Evolutionary conservation across 2,888 invertebrate genomes (phyloP), one percentile per base, ranked within the genome.

Genomic region (Taenaris catops): DNA sequence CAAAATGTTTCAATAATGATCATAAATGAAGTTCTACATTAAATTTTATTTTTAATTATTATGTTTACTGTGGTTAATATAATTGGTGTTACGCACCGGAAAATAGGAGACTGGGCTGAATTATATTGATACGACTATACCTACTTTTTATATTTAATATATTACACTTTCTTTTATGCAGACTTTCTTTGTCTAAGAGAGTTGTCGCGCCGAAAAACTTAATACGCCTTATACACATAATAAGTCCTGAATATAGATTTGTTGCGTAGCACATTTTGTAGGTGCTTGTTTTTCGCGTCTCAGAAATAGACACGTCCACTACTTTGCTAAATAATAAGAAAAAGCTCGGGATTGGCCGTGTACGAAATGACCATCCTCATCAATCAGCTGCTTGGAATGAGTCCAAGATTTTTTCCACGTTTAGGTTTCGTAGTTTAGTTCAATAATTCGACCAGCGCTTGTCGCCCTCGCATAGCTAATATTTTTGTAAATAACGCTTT

Each of bases 291-390:
- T 81, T 84, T 83, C 74, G 70, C 72, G 63, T 75, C 65, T 73
- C 80, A 67, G 58, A 86, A 86, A 86, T 86, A 86, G 84, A 79
- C 65, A 68, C 65, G 71, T 76, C 76, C 72, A 73, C 81, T 75
- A 73, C 72, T 84, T 79, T 69, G 78, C 84, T 84, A 75, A 86
- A 86, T 84, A 86, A 84, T 84, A 86, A 75, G 84, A 86, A 83
- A 83, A 81, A 79, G 75, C 71, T 75, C 78, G 68, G 69, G 83
- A 84, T 86, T 86, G 84, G 84, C 78, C 81, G 84, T 83, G 83
- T 76, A 78, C 84, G 72, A 84, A 81, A 83, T 86, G 86, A 80
- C 86, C 86, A 86, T 84, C 86, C 86, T 84, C 86, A 86, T 86
- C 86, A 84, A 86, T 86, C 86, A 86, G 81, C 81, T 81, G 76